These are phyloP conservation scores for Sarcophilus harrisii DNA, from an alignment of 2,797 vertebrate genomes.

Conservation along the genomic window DNA sequence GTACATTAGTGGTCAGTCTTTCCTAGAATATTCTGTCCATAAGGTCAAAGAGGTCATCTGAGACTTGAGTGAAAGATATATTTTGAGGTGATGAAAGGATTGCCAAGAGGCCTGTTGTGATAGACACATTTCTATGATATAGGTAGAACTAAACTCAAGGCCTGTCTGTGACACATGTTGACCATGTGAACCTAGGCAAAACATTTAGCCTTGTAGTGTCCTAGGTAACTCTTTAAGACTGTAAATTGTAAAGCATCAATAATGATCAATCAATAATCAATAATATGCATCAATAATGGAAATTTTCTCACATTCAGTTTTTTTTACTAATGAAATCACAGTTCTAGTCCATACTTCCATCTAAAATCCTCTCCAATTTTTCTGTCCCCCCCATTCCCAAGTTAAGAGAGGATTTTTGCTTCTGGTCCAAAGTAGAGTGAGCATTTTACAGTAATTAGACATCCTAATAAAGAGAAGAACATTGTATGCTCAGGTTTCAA, in stretches of 20 bases:
- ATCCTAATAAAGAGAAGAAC: not conserved
- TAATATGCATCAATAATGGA: not conserved
- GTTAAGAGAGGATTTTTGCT: not conserved
- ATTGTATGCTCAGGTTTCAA: not conserved
- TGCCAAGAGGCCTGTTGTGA: not conserved
- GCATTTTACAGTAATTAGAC: not conserved
- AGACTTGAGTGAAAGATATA: not conserved
- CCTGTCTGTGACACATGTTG: not conserved
- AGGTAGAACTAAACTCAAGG: not conserved
- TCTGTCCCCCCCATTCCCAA: not conserved
- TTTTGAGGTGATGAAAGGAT: not conserved
- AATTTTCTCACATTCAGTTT: not conserved
- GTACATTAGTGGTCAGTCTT: not conserved
- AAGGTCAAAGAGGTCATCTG: not conserved
- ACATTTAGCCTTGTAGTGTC: not conserved
- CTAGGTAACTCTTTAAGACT: not conserved
- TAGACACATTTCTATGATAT: not conserved
- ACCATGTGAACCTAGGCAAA: not conserved
- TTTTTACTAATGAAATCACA: not conserved
- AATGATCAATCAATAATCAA: no score
- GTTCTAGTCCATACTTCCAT: not conserved
- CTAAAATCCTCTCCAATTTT: not conserved
- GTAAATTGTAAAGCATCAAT: not conserved
- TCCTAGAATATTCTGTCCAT: not conserved
- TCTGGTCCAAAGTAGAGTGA: not conserved